Percentiles rank a stretch among this genome's conserved stretches.
These are phyloP conservation scores for Cephalopterus ornatus DNA, from an alignment of 2,113 vertebrate genomes.

Conservation along the genomic window DNA sequence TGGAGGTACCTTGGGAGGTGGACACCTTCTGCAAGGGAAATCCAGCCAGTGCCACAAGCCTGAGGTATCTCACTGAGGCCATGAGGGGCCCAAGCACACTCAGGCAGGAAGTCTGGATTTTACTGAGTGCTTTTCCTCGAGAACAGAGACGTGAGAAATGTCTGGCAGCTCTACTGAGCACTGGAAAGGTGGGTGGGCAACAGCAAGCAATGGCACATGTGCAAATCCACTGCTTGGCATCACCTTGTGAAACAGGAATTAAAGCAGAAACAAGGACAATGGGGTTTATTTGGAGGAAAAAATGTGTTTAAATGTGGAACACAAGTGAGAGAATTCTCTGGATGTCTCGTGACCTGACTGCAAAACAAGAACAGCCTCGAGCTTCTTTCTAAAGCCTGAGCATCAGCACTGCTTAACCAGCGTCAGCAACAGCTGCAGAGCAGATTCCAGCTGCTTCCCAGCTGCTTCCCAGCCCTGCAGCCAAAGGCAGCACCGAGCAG, in stretches of 20 bases:
- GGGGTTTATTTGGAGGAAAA: neutral
- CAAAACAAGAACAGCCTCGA: neutral
- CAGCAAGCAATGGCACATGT: neutral
- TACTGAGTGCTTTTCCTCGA: neutral
- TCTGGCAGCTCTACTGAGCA: neutral
- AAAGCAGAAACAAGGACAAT: neutral
- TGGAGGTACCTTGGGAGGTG: neutral
- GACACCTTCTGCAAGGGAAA: neutral
- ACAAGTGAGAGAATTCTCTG: neutral
- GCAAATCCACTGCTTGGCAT: neutral
- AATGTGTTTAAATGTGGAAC: neutral
- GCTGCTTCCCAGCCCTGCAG: neutral
- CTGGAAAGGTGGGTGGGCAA: neutral
- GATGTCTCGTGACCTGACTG: neutral
- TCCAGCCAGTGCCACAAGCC: fast-evolving
- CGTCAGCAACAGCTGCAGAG: neutral
- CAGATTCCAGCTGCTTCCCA: neutral
- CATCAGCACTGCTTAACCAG: neutral
- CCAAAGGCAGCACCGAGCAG: neutral
- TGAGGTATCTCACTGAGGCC: neutral
- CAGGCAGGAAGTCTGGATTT: neutral
- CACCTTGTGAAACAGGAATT: neutral
- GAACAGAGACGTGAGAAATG: neutral
- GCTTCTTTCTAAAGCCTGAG: neutral
- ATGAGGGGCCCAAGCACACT: neutral